These are phyloP conservation scores for Alauda arvensis DNA, from an alignment of 2,797 vertebrate species.

Conservation along the genomic window DNA sequence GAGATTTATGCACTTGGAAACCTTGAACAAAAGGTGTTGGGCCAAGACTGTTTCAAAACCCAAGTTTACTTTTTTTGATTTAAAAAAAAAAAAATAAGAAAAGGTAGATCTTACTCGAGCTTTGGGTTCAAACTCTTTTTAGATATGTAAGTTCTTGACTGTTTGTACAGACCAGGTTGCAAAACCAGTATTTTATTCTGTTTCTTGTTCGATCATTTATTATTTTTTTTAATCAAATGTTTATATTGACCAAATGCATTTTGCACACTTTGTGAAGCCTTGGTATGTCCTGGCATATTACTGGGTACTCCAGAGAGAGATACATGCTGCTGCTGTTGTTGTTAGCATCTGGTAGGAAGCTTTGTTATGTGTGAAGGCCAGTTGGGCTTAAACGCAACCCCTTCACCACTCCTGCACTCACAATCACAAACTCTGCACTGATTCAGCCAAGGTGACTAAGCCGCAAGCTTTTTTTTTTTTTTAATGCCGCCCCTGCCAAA, in stretches of 20 bases:
- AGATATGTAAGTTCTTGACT: slow-evolving; percentile 74
- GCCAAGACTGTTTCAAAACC: slow-evolving; percentile 68
- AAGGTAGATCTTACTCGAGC: slow-evolving; percentile 78
- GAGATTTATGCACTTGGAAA: slow-evolving; percentile 71
- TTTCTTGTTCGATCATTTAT: slow-evolving; percentile 66
- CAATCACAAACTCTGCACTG: slow-evolving; percentile 53
- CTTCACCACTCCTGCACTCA: slow-evolving; percentile 47
- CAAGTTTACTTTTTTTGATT: slow-evolving; percentile 66
- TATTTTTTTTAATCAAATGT: slow-evolving; percentile 71
- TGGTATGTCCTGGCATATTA: slow-evolving; percentile 85
- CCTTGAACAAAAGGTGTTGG: slow-evolving; percentile 76
- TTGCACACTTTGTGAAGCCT: slow-evolving; percentile 93
- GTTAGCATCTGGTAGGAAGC: slow-evolving; percentile 65
- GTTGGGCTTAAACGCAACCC: slow-evolving; percentile 42
- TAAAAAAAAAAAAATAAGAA: neutral
- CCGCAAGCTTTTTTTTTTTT: slow-evolving; percentile 28
- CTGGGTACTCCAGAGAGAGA: slow-evolving; percentile 77
- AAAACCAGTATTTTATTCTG: slow-evolving; percentile 77
- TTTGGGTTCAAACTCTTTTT: slow-evolving; percentile 76
- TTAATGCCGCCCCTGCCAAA: slow-evolving; percentile 49
- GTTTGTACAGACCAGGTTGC: slow-evolving; percentile 72
- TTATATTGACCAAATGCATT: slow-evolving; percentile 93
- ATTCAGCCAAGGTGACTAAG: slow-evolving; percentile 55
- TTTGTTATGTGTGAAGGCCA: slow-evolving; percentile 46
- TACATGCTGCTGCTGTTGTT: slow-evolving; percentile 53